Evolutionary conservation across 2,113 vertebrate genomes (phyloP), one percentile per base, ranked within the genome.

Genomic region (Psettodes erumei): DNA sequence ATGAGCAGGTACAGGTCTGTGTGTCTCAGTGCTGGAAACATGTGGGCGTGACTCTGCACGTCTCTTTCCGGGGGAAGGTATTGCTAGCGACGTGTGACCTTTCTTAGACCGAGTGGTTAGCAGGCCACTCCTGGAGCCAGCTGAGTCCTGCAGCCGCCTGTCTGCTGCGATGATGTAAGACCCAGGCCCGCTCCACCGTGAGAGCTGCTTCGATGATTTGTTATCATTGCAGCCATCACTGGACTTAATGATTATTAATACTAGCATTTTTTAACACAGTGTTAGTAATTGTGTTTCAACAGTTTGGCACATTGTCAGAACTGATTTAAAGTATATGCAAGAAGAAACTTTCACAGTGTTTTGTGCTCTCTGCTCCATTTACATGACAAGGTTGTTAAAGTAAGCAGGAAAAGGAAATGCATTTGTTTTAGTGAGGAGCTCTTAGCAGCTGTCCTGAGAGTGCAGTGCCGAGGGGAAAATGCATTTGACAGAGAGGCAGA

Each of bases 1-100:
- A 45, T 66, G 18, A 23, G 55, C 9, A 16, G 59, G 45, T 53
- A 7, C 30, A 47, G 45, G 61, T 67, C 72, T 69, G n/a, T 66
- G 64, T 50, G 61, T 25, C 42, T 65, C 40, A 32, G 45, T 68
- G 48, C n/a, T n/a, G 33, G 40, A 72, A 27, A 27, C 45, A 19
- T 66, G 70, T 63, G n/a, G 35, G 71, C 75, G 62, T 70, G 32
- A 69, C 45, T 58, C 8, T 21, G 37, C 37, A 30, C 11, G 11
- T 84, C 33, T 66, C 45, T 67, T 58, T 71, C 32, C n/a, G 47
- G 40, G 71, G 53, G 48, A 8, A 63, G 38, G 80, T 77, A 85
- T 86, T 75, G 32, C 53, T 61, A 38, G 54, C 84, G 86, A 87
- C 85, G 45, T 48, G 71, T 83, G 85, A 88, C 87, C 88, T 91